phyloP scores from a whole-genome alignment of 2,888 invertebrate species.

The Apamea anceps region DNA sequence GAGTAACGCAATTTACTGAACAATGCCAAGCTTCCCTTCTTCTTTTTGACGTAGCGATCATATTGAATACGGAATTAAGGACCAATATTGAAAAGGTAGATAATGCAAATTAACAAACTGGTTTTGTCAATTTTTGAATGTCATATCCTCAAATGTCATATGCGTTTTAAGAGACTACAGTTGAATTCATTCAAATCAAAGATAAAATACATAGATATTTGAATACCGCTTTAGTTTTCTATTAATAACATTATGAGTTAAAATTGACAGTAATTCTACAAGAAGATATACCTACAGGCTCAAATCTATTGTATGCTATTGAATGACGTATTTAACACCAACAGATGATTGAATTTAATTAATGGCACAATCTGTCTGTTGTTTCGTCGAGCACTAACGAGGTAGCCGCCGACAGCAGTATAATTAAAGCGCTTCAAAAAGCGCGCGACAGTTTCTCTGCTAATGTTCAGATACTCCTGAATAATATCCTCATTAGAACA shows the following conservation, averaged over 20 bases:
- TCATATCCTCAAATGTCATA: conserved; percentile 1
- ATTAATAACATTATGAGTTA: conserved; percentile 1
- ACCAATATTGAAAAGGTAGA: conserved; percentile 14
- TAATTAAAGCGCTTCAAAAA: conserved; percentile 81
- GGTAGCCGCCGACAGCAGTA: conserved; percentile 74
- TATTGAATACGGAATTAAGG: conserved; percentile 35
- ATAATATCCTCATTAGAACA: conserved; percentile 86
- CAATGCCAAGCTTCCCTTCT: conserved; percentile 40
- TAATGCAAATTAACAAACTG: conserved; percentile 28
- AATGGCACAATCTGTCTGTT: conserved; percentile 78
- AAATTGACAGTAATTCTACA: conserved; percentile 2
- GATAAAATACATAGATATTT: neutral
- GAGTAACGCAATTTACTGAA: conserved; percentile 54
- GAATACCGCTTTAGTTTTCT: conserved; percentile 1
- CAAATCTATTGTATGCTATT: conserved; percentile 44
- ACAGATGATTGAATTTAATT: conserved; percentile 72
- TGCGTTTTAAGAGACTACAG: neutral
- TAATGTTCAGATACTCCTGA: conserved; percentile 79
- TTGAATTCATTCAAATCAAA: neutral
- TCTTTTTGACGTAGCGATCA: conserved; percentile 32
- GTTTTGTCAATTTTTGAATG: conserved; percentile 6
- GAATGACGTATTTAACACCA: conserved; percentile 69
- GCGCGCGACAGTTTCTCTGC: conserved; percentile 70
- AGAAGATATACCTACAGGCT: conserved; percentile 1
- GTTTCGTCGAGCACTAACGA: conserved; percentile 78